Percentiles rank a stretch among this genome's conserved stretches.
Conservation (phyloP, 2,797 vertebrate species). For the Aselliscus stoliczkanus region DNA sequence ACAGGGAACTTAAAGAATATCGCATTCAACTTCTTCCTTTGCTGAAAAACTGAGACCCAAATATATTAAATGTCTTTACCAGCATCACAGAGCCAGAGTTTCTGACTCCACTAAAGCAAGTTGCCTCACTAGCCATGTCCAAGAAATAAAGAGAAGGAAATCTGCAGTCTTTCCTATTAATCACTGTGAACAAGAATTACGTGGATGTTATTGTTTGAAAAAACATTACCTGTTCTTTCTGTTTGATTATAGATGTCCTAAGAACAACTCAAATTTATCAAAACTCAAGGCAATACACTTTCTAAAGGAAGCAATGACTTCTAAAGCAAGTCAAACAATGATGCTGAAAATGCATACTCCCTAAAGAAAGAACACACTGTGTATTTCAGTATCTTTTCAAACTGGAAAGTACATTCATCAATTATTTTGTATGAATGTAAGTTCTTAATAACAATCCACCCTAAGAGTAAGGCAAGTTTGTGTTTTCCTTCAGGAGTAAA, state of each 20-base stretch:
- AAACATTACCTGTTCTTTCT: not conserved
- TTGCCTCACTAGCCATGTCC: not conserved
- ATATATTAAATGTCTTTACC: not conserved
- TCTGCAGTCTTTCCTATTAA: not conserved
- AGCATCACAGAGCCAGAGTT: not conserved
- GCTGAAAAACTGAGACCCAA: not conserved
- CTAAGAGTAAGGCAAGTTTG: not conserved
- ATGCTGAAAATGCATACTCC: not conserved
- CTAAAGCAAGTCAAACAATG: not conserved
- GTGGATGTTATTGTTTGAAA: not conserved
- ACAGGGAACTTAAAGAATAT: not conserved
- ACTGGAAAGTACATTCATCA: not conserved
- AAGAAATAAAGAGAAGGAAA: not conserved
- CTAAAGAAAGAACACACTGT: not conserved
- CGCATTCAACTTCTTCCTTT: not conserved
- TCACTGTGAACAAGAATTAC: not conserved
- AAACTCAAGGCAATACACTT: not conserved
- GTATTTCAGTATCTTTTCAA: not conserved
- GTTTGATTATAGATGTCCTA: not conserved
- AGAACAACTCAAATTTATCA: not conserved
- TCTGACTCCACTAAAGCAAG: not conserved
- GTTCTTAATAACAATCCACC: not conserved
- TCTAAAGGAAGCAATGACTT: not conserved
- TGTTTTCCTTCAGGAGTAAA: not conserved
- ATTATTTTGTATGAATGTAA: constrained; percentile 8